Base-by-base conservation (phyloP, 2,888 invertebrate genomes). In the Odontocolon sp. region DNA sequence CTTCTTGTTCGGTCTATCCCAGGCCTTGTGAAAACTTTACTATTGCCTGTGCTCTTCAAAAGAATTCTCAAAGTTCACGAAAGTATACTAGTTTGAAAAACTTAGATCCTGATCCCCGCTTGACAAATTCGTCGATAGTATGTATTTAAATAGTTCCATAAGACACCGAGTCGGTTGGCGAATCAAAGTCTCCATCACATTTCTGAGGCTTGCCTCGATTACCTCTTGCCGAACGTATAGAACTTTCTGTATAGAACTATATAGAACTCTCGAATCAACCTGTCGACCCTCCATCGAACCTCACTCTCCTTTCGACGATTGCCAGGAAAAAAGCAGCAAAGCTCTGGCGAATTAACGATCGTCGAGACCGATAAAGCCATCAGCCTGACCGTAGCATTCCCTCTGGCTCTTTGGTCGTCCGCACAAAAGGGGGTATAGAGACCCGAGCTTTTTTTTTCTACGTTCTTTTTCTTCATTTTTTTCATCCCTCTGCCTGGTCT, bases 261-360 rank as follows among this genome's bases (percentile, higher is more conserved):
- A 45, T 23, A 23, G 31, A 57, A 40, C 21, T 9, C 21, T 38
- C 33, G 36, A 38, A 68, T 47, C 28, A 67, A 54, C 28, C 33
- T 69, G 36, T 59, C 50, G 57, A 47, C 57, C 16, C 33, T 31
- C 56, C 26, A 2, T 23, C 54, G 2, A 11, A 8, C 23, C 56
- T 9, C 56, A 2, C 31, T 56, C 56, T 33, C 33, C 42, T 54
- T 59, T 61, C 71, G 54, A 28, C 57, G 66, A 67, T 31, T 33
- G 61, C 28, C 45, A 56, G 26, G 40, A 68, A 61, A n/a, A 72
- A 74, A 77, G 74, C 54, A 70, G 74, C 59, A 67, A 77, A 77
- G 76, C 59, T 77, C 79, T 79, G 56, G 75, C 80, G 80, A 82
- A 83, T 82, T 82, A 82, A 84, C 80, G 82, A 83, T 82, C 71